Percentiles rank a stretch among this genome's conserved stretches.
Evolutionary conservation across 2,888 invertebrate genomes (phyloP).

Genomic region (Willowsia nigromaculata): DNA sequence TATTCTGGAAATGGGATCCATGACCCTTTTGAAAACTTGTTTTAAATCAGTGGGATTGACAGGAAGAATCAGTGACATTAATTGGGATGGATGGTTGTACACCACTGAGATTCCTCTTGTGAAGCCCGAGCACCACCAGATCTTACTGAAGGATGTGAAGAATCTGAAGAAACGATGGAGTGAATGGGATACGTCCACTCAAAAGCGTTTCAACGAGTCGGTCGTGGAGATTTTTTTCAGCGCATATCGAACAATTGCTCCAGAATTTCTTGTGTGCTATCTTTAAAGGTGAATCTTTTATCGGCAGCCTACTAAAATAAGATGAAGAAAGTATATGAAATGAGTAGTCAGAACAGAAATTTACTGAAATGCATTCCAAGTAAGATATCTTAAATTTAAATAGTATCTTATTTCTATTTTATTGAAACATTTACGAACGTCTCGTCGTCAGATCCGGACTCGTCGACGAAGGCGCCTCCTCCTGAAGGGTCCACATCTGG

Average conservation of each 20-base stretch:
- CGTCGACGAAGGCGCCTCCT: no score
- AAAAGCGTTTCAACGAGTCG: constrained; percentile 81
- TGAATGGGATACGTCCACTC: constrained; percentile 80
- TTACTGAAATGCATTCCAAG: constrained; percentile 87
- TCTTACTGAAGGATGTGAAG: constrained; percentile 84
- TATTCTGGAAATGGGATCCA: no score
- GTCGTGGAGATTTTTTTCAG: constrained; percentile 84
- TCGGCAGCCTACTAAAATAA: constrained; percentile 83
- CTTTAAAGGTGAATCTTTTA: constrained; percentile 81
- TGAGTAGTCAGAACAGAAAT: constrained; percentile 85
- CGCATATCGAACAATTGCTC: constrained; percentile 87
- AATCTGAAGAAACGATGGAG: constrained; percentile 84
- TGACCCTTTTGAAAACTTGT: constrained; percentile 86
- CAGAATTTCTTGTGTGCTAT: constrained; percentile 86
- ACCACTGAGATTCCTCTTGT: constrained; percentile 93
- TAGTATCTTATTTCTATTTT: no score
- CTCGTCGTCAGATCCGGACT: no score
- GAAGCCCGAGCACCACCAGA: constrained; percentile 89
- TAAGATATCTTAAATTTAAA: no score
- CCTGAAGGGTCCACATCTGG: no score
- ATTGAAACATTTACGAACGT: no score
- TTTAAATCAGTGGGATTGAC: constrained; percentile 83
- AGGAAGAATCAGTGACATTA: constrained; percentile 84
- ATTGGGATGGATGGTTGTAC: constrained; percentile 93
- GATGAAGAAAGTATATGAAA: constrained; percentile 85